Base-by-base conservation (phyloP, 2,888 invertebrate genomes). In the Hipparchia sbordonii region DNA sequence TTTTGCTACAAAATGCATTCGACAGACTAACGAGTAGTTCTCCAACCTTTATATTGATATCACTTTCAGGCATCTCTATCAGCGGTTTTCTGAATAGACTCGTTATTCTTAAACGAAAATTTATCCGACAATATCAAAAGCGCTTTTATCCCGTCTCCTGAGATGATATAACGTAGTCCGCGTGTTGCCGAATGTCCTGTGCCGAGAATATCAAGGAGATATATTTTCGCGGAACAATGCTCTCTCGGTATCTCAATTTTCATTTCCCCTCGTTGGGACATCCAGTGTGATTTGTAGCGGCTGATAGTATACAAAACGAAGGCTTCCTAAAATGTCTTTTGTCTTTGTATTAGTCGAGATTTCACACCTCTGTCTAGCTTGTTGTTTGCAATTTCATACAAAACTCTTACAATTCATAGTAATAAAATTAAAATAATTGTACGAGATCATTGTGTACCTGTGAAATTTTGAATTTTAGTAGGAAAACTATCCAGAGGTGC, bases 201-300 rank as follows among this genome's bases (percentile, higher is more conserved):
- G 87, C 87, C 83, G 86, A 86, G 88, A 92, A 92, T 91, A 92
- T 90, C 90, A 91, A 90, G 89, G 88, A 91, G 89, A 91, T 92
- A 91, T 91, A 92, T 92, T 92, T 91, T 89, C 90, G 91, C 90
- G 90, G 92, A 92, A 92, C 91, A 92, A 92, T 91, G 90, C 89
- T 89, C 88, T 86, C 84, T 87, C 88, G 91, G 91, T 92, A 91
- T 91, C 92, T 92, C 90, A 92, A 92, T 92, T 92, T 92, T 91
- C 91, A 91, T 92, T 91, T 91, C 91, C 60, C 69, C 91, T 90
- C 87, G 85, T 87, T 84, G 89, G 88, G 88, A 89, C 88, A 91
- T 90, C 91, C 90, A 89, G 86, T 91, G 91, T 92, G 92, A 92
- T 92, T 92, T 91, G 91, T 92, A 90, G 90, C 89, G 84, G 82